These are phyloP conservation scores for Arnoldichthys spilopterus DNA, from an alignment of 2,797 vertebrate genomes.

Conservation along the genomic window DNA sequence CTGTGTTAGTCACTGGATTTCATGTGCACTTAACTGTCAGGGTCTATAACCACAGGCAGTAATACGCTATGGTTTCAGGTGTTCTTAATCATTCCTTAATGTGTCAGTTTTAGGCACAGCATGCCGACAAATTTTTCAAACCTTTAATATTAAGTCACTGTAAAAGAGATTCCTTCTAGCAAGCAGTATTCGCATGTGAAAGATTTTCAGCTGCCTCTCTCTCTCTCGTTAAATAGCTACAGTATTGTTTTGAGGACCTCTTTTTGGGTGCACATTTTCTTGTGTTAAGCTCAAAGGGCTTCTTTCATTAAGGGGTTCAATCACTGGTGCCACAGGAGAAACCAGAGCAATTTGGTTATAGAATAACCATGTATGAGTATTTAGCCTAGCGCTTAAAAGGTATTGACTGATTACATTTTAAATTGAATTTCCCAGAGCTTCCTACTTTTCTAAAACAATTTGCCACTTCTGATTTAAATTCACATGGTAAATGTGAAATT, in stretches of 20 bases:
- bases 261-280: conserved; percentile 44
- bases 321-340: conserved; percentile 69
- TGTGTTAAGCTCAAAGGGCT: conserved; percentile 30
- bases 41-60: conserved; percentile 36
- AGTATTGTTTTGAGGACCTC: conserved; percentile 33
- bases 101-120: conserved; percentile 35
- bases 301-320: conserved; percentile 62
- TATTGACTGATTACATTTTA: conserved; percentile 55
- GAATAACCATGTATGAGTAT: conserved; percentile 64
- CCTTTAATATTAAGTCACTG: neutral
- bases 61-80: conserved; percentile 34
- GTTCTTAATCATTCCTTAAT: conserved; percentile 43
- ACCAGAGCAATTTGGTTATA: conserved; percentile 65
- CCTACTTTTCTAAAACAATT: conserved; percentile 43
- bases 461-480: conserved; percentile 47
- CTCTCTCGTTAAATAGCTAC: conserved; percentile 2
- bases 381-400: conserved; percentile 62
- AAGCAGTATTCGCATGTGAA: neutral
- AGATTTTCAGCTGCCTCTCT: conserved; percentile 5
- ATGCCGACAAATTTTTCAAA: conserved; percentile 30
- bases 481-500: conserved; percentile 13
- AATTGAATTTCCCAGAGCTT: conserved; percentile 17
- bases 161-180: neutral
- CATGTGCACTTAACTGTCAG: conserved; percentile 37
- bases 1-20: conserved; percentile 41